These are phyloP conservation scores for Dreissena rostriformis DNA, from an alignment of 1,140 invertebrate genomes.

Conservation along the genomic window DNA sequence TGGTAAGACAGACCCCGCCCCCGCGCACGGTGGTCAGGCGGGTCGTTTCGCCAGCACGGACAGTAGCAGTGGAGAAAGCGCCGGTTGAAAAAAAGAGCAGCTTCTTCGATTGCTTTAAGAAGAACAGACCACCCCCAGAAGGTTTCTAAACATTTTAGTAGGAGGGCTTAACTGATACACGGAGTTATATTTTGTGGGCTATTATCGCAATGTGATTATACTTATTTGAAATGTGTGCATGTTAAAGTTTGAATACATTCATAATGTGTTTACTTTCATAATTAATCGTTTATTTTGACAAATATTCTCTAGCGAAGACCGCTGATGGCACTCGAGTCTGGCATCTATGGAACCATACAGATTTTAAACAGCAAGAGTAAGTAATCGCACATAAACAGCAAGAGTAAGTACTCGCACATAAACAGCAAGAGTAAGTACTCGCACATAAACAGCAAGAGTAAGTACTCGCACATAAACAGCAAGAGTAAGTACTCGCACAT, in stretches of 20 bases:
- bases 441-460: no score
- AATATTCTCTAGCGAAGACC: background rate
- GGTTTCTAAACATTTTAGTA: background rate
- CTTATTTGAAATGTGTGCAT: background rate
- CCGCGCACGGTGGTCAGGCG: background rate
- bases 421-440: no score
- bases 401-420: no score
- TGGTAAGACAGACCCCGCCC: background rate
- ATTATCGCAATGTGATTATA: background rate
- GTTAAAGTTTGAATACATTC: background rate
- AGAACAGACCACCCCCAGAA: background rate
- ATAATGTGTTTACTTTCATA: background rate
- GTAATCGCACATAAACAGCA: no score
- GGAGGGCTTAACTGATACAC: background rate
- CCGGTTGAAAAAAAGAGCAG: conserved; percentile 12
- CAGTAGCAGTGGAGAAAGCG: background rate
- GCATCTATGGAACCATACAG: background rate
- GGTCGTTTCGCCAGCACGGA: background rate
- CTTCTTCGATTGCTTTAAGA: conserved; percentile 27
- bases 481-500: no score
- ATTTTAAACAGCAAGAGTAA: conserved; percentile 2
- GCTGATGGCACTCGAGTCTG: background rate
- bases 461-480: no score
- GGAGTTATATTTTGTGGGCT: background rate
- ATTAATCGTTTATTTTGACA: background rate